A percentile compares a stretch with the other conserved stretches of the same genome.
phyloP scores from a whole-genome alignment of 2,888 invertebrate species.

The Hipparchia sbordonii region DNA sequence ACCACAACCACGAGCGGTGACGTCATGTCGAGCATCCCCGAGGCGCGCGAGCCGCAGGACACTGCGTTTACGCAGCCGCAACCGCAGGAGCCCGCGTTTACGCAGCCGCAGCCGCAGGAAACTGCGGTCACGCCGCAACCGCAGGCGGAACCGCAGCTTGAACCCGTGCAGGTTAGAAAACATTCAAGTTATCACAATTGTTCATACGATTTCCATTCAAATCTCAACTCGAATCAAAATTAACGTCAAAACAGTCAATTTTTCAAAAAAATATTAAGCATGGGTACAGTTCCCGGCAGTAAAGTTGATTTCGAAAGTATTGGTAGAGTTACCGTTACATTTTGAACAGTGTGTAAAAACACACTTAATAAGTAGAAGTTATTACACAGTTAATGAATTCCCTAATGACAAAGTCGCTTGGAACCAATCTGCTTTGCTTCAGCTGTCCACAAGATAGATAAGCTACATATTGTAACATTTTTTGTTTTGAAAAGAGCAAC shows the following conservation, averaged over 20 bases:
- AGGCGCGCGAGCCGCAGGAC: slow-evolving; percentile 69
- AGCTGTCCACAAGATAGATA: no score
- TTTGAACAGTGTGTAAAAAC: no score
- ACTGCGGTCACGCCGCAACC: slow-evolving; percentile 66
- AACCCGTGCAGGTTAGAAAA: slow-evolving; percentile 17
- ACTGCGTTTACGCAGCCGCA: slow-evolving; percentile 59
- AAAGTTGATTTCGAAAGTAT: no score
- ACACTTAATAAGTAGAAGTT: no score
- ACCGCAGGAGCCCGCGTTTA: slow-evolving; percentile 37
- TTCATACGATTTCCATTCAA: background rate
- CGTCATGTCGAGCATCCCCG: slow-evolving; percentile 63
- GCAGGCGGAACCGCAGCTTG: slow-evolving; percentile 36
- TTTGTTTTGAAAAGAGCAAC: no score
- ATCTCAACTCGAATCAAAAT: background rate
- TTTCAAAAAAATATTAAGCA: background rate
- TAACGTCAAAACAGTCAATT: no score
- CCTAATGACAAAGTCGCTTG: no score
- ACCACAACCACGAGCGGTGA: slow-evolving; percentile 71
- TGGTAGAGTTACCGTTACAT: no score
- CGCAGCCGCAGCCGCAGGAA: slow-evolving; percentile 49
- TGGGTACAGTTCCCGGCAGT: background rate
- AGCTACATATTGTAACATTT: no score
- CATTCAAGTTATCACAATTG: no score
- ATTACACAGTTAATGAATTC: no score
- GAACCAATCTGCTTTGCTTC: no score